Evolutionary conservation across 1,140 invertebrate genomes (phyloP), one percentile per base, ranked within the genome.

Genomic region (Macrobrachium rosenbergii): DNA sequence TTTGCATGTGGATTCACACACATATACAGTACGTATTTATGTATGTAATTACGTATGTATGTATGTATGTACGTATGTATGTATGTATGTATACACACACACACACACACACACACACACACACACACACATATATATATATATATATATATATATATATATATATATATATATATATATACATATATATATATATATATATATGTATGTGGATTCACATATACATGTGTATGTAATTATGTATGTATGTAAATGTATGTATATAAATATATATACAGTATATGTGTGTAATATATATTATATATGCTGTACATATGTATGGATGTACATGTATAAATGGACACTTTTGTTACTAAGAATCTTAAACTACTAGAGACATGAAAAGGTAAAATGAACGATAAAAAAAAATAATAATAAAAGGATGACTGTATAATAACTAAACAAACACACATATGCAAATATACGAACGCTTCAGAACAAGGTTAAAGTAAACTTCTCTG

Each of bases 121-220:
- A 67, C 16, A 67, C 16, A 28, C 16, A 67, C 17, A 67, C 16
- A 67, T 67, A n/a, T 67, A 67, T 67, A 23, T 67, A n/a, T 67
- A 23, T 67, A 67, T 67, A 67, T 67, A 67, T 67, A 23, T 67
- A 67, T 67, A 67, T 67, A 67, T 67, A 67, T 67, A 67, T 67
- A 67, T 67, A 67, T 67, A 67, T 67, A 67, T 67, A 67, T 67
- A 67, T 67, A 67, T 67, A 67, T 67, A 67, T 72, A 0, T 72
- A 19, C 7, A 19, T 72, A 19, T 72, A 19, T 72, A 1, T 69
- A 17, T 69, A 12, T n/a, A 17, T 69, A 17, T 69, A 17, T 69
- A 69, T 17, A 8, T 52, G 10, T 52, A 28, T 69, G 19, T 69
- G 19, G 12, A 69, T 69, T 11, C 64, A 69, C 2, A 28, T 11